These are phyloP conservation scores for Microhierax caerulescens DNA, from an alignment of 2,797 vertebrate species.

Conservation along the genomic window DNA sequence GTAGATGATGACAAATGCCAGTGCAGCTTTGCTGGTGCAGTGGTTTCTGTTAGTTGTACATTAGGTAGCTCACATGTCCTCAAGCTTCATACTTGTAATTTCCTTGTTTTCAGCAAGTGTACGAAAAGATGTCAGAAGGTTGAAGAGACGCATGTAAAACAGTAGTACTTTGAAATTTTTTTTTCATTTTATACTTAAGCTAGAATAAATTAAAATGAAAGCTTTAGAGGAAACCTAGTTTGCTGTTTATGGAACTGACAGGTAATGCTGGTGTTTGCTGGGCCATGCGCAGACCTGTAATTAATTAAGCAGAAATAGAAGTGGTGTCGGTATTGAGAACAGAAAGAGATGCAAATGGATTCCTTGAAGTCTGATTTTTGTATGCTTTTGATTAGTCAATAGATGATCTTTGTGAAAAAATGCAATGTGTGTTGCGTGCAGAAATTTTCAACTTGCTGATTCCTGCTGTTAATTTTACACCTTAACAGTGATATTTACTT, in stretches of 20 bases:
- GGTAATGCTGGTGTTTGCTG: background rate
- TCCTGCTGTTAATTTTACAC: background rate
- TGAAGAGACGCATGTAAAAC: background rate
- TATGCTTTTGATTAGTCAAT: background rate
- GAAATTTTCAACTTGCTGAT: background rate
- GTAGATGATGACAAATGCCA: background rate
- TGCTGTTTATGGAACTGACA: background rate
- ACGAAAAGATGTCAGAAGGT: background rate
- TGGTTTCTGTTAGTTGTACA: background rate
- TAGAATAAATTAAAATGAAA: background rate
- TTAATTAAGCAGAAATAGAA: background rate
- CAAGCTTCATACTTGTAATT: accelerated
- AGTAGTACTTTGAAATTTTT: background rate
- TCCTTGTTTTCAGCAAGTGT: background rate
- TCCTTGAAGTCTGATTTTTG: background rate
- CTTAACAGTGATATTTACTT: background rate
- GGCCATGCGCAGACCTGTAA: background rate
- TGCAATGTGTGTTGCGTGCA: accelerated
- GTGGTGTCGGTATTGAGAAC: background rate
- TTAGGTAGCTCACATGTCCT: background rate
- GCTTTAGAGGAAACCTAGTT: background rate
- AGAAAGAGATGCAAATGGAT: background rate
- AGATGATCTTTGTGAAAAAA: background rate
- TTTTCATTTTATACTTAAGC: background rate
- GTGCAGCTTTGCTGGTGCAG: background rate